Conservation (phyloP, 2,797 vertebrate species). For the Buceros bicornis region DNA sequence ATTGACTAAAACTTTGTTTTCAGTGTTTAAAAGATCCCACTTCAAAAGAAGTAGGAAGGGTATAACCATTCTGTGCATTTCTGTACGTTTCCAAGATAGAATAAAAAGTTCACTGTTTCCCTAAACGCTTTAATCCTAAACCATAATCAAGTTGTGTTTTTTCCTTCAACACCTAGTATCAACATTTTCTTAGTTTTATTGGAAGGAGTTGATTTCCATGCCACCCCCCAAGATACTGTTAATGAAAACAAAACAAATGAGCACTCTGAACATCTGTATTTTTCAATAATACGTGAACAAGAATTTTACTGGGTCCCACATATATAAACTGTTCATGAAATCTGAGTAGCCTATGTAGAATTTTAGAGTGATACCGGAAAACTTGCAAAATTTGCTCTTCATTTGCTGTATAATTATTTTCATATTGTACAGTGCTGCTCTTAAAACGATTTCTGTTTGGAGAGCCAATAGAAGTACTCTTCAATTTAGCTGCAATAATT, state of each 20-base stretch:
- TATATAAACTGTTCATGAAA: not conserved
- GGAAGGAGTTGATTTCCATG: not conserved
- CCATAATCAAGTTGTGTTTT: not conserved
- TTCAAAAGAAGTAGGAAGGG: conserved; percentile 4
- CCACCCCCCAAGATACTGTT: not conserved
- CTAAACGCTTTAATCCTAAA: not conserved
- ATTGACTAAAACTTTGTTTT: conserved; percentile 1
- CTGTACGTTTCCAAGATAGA: conserved; percentile 14
- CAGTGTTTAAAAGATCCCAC: conserved; percentile 9
- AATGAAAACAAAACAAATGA: not conserved
- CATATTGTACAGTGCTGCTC: not conserved
- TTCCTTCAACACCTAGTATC: not conserved
- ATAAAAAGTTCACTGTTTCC: conserved; percentile 18
- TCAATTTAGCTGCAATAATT: not conserved
- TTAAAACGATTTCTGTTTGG: not conserved
- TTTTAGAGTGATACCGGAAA: not conserved
- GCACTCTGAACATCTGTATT: not conserved
- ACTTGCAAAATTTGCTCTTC: not conserved
- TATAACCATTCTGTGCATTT: not conserved
- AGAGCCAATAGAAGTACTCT: not conserved
- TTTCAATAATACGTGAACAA: not conserved
- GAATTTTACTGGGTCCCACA: not conserved
- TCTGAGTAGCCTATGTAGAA: not conserved
- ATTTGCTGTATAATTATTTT: not conserved
- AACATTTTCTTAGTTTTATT: not conserved